Conservation (phyloP, 2,113 vertebrate species). For the Balaeniceps rex region DNA sequence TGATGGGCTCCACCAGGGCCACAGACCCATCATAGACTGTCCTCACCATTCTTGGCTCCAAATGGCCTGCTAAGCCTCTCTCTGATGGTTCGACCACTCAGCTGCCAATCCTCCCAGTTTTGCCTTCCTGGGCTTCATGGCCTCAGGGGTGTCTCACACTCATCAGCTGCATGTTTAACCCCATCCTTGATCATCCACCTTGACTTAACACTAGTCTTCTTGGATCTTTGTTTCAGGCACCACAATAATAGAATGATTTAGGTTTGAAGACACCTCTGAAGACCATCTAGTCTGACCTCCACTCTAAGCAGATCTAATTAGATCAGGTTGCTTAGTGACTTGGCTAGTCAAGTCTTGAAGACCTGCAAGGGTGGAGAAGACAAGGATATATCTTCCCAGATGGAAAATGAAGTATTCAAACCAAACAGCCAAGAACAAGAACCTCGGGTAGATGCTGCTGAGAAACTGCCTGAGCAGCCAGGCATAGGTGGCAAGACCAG, state of each 20-base stretch:
- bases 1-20: neutral
- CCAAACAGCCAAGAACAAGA: neutral
- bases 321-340: neutral
- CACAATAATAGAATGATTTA: neutral
- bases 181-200: neutral
- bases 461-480: neutral
- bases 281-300: neutral
- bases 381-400: neutral
- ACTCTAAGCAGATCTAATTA: neutral
- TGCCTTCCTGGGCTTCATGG: neutral
- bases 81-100: neutral
- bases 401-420: neutral
- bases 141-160: neutral
- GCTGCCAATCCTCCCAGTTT: neutral
- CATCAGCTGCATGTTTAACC: neutral
- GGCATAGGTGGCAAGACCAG: neutral
- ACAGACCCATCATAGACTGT: neutral
- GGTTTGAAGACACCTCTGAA: neutral
- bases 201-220: neutral
- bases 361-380: neutral
- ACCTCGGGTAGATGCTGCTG: neutral
- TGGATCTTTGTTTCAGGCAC: neutral
- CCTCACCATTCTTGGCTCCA: neutral
- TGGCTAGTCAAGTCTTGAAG: neutral
- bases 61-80: neutral